Percentiles rank a stretch among this genome's conserved stretches.
phyloP scores from a whole-genome alignment of 1,140 invertebrate species.

The Cyclargus thomasi region DNA sequence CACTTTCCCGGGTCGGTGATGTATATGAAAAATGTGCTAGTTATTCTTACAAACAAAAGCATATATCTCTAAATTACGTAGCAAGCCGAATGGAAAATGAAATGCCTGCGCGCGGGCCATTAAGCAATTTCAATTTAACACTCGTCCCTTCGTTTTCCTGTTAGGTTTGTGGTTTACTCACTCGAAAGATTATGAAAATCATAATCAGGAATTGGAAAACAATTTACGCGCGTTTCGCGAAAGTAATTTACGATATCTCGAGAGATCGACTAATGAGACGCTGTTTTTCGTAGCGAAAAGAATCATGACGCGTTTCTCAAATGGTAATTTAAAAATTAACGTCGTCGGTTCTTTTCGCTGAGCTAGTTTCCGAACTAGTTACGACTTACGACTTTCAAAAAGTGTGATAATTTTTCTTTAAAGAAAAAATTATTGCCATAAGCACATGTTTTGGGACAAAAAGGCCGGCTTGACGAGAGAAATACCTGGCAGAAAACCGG shows the following conservation, averaged over 20 bases:
- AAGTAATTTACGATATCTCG: background rate
- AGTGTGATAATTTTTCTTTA: too few relatives aligned
- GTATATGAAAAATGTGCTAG: background rate
- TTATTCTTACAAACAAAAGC: constrained; percentile 44
- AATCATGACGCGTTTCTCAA: too few relatives aligned
- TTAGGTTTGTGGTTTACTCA: constrained; percentile 37
- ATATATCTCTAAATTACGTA: constrained; percentile 63
- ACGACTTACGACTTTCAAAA: too few relatives aligned
- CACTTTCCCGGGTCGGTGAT: background rate
- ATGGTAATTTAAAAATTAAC: too few relatives aligned
- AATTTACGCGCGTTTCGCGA: background rate
- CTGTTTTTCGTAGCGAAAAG: too few relatives aligned
- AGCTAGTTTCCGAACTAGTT: too few relatives aligned
- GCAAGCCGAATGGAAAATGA: constrained; percentile 72
- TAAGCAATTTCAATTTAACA: constrained; percentile 73
- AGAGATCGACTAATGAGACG: background rate
- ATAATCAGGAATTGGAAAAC: constrained; percentile 14
- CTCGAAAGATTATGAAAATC: constrained; percentile 17
- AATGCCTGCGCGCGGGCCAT: constrained; percentile 70
- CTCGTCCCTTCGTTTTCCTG: constrained; percentile 69
- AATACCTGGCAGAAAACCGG: too few relatives aligned
- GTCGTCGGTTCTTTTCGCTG: too few relatives aligned
- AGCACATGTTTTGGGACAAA: too few relatives aligned
- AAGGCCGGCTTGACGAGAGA: too few relatives aligned
- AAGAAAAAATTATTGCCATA: too few relatives aligned